A percentile compares a stretch with the other conserved stretches of the same genome.
Conservation (phyloP, 64 coral and sea anemone genomes). For the Trachythela sp. region DNA sequence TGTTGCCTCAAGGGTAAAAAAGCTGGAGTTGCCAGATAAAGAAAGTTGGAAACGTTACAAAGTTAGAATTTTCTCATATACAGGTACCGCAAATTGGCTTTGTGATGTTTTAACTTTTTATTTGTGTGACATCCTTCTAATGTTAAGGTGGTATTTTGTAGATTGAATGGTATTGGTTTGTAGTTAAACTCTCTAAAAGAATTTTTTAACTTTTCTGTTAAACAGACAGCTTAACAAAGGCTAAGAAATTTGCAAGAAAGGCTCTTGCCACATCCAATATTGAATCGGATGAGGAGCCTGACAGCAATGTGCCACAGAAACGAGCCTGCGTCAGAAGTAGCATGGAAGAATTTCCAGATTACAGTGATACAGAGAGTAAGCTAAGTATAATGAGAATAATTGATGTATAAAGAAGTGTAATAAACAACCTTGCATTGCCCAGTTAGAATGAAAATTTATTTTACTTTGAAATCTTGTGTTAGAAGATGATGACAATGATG, state of each 20-base stretch:
- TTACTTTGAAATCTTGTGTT: neutral
- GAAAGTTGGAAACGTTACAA: neutral
- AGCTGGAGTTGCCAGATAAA: slow-evolving; percentile 13
- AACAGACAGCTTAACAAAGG: neutral
- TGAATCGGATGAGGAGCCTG: neutral
- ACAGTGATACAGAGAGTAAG: slow-evolving; percentile 30
- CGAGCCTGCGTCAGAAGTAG: slow-evolving; percentile 8
- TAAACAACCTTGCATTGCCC: neutral
- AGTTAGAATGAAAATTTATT: neutral
- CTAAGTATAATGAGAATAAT: neutral
- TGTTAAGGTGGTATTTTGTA: neutral
- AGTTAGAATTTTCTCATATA: slow-evolving; percentile 25
- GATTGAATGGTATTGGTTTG: neutral
- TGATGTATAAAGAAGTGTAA: no score
- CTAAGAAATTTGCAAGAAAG: neutral
- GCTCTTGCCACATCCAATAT: slow-evolving; percentile 18
- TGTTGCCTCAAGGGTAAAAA: neutral
- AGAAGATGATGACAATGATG: slow-evolving; percentile 11
- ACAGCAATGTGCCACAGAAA: slow-evolving; percentile 11
- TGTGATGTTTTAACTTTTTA: neutral
- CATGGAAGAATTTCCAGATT: slow-evolving; percentile 16
- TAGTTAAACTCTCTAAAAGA: neutral
- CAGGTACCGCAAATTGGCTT: slow-evolving; percentile 2
- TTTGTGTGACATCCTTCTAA: neutral
- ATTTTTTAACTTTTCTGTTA: neutral